phyloP scores from a whole-genome alignment of 2,888 invertebrate species.

The Theodoxus fluviatilis region DNA sequence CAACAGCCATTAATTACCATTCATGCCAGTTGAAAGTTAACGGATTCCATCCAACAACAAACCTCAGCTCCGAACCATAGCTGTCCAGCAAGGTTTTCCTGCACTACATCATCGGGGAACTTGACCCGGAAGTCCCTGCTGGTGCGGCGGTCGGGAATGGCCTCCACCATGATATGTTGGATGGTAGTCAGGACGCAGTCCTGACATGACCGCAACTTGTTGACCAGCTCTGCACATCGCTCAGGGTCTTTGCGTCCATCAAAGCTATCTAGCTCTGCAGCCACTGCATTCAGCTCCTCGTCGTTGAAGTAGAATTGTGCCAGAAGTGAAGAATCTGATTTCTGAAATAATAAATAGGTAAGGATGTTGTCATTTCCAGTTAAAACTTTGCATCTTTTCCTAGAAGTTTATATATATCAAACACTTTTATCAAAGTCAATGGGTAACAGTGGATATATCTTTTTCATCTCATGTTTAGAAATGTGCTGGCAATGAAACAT shows the following conservation, averaged over 20 bases:
- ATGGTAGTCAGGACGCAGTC: conserved; percentile 86
- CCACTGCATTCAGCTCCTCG: conserved; percentile 92
- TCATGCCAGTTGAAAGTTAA: too few species aligned
- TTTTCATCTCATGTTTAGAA: too few species aligned
- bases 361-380: neutral
- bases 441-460: too few species aligned
- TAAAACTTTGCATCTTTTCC: neutral
- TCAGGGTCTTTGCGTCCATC: conserved; percentile 99
- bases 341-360: conserved; percentile 45
- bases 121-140: conserved; percentile 95
- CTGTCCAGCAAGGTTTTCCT: conserved; percentile 97
- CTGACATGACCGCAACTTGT: conserved; percentile 82
- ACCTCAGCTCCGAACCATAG: conserved; percentile 99
- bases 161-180: conserved; percentile 93
- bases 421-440: too few species aligned
- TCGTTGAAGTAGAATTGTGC: conserved; percentile 98
- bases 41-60: too few species aligned
- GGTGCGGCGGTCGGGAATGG: conserved; percentile 84
- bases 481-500: too few species aligned
- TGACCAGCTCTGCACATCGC: conserved; percentile 92
- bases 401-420: too few species aligned
- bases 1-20: too few species aligned
- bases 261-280: conserved; percentile 96
- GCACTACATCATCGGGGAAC: conserved; percentile 97
- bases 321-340: conserved; percentile 82